A percentile compares a stretch with the other conserved stretches of the same genome.
These are phyloP conservation scores for Austrolebias charrua DNA, from an alignment of 2,797 vertebrate species.

Conservation along the genomic window DNA sequence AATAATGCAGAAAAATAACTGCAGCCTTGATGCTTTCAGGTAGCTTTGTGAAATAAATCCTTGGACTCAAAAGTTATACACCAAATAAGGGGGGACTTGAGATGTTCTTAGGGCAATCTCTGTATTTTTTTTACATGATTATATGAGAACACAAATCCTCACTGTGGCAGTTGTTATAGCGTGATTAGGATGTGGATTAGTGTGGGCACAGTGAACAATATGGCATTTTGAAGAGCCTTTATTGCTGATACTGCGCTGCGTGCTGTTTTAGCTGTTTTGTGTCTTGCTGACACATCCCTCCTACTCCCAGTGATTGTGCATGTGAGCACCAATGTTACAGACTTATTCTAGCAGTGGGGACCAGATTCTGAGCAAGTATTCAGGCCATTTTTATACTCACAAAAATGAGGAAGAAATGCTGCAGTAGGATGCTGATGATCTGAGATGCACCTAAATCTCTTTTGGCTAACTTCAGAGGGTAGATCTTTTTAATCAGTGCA, in stretches of 20 bases:
- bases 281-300: slow-evolving; percentile 56
- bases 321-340: slow-evolving; percentile 31
- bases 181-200: slow-evolving; percentile 63
- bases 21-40: neutral
- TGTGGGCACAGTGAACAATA: slow-evolving; percentile 60
- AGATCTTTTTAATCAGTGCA: slow-evolving; percentile 18
- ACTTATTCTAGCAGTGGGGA: slow-evolving; percentile 34
- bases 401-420: slow-evolving; percentile 5
- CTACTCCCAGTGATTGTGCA: slow-evolving; percentile 54
- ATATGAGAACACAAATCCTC: slow-evolving; percentile 32
- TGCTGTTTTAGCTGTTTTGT: slow-evolving; percentile 55
- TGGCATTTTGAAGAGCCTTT: slow-evolving; percentile 59
- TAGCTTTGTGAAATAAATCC: slow-evolving; percentile 1
- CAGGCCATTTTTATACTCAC: slow-evolving; percentile 15
- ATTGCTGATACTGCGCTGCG: slow-evolving; percentile 43
- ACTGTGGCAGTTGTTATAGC: slow-evolving; percentile 54
- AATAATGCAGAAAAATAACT: neutral
- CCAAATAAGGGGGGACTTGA: slow-evolving; percentile 36
- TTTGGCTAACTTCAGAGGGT: slow-evolving; percentile 13
- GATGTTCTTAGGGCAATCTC: slow-evolving; percentile 33
- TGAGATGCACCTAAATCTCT: slow-evolving; percentile 8
- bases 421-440: slow-evolving; percentile 16
- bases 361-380: slow-evolving; percentile 36
- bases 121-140: slow-evolving; percentile 39
- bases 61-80: slow-evolving; percentile 3